Evolutionary conservation across 2,797 vertebrate genomes (phyloP).

Genomic region (Nasua narica): DNA sequence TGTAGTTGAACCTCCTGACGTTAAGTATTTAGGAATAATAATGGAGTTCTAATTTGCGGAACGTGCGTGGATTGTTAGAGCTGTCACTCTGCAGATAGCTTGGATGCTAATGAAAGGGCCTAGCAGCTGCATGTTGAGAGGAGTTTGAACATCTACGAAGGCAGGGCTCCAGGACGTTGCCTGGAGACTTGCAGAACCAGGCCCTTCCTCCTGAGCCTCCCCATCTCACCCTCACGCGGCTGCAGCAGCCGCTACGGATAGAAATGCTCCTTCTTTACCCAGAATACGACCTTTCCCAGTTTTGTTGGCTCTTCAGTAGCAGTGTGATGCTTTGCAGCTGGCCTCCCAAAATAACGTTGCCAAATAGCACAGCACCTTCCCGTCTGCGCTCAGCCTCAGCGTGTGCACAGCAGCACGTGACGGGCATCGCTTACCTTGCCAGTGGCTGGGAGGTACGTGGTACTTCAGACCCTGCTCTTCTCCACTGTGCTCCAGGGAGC

Average conservation of each 20-base stretch:
- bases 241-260: neutral
- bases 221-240: rapidly evolving
- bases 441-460: neutral
- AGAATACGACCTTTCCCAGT: neutral
- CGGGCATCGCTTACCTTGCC: neutral
- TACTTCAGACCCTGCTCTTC: neutral
- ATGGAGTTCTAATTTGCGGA: neutral
- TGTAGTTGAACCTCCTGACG: conserved; percentile 15
- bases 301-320: neutral
- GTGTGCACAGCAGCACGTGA: neutral
- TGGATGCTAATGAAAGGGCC: neutral
- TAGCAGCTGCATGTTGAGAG: neutral
- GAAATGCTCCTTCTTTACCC: neutral
- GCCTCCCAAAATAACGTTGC: neutral
- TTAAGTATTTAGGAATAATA: conserved; percentile 26
- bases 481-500: neutral
- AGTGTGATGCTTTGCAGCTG: neutral
- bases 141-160: neutral
- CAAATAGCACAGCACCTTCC: neutral
- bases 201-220: neutral
- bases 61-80: neutral
- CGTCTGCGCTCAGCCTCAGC: neutral
- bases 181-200: neutral
- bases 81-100: neutral
- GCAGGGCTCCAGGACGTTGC: neutral